A percentile compares a stretch with the other conserved stretches of the same genome.
Conservation (phyloP, 92 coral and sea anemone genomes). For the Phenganax stokvisi region DNA sequence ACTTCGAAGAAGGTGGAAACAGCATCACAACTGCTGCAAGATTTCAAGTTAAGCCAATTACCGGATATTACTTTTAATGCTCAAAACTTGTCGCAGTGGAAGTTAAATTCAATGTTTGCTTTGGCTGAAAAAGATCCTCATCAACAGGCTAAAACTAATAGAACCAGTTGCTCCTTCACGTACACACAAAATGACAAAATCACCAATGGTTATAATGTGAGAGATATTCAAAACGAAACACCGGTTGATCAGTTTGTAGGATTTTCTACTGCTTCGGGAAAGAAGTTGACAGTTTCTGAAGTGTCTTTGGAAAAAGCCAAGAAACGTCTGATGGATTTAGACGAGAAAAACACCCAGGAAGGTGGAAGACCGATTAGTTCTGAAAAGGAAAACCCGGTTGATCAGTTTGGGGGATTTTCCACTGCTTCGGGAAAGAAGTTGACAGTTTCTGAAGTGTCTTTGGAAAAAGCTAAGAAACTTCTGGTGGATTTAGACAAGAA, state of each 20-base stretch:
- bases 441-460: conserved; percentile 36
- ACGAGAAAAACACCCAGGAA: neutral
- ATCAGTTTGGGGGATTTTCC: conserved; percentile 22
- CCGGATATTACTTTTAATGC: neutral
- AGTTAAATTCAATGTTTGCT: neutral
- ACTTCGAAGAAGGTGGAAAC: conserved; percentile 14
- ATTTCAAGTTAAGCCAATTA: neutral
- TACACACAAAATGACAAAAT: neutral
- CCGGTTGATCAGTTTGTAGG: neutral
- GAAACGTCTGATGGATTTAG: conserved; percentile 3
- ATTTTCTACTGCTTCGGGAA: conserved; percentile 47
- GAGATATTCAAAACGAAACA: neutral
- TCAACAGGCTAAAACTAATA: neutral
- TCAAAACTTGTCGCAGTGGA: neutral
- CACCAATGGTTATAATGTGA: neutral
- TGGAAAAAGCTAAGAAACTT: conserved; percentile 17
- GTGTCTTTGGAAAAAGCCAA: conserved; percentile 35
- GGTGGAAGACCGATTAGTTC: neutral
- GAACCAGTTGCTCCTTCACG: neutral
- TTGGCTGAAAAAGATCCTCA: no score
- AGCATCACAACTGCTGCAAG: conserved; percentile 28
- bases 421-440: conserved; percentile 45
- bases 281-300: conserved; percentile 35
- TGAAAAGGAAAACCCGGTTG: neutral
- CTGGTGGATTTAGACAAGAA: conserved; percentile 1